Evolutionary conservation across 2,888 invertebrate species (phyloP).

Genomic region (Euspilapteryx auroguttella): DNA sequence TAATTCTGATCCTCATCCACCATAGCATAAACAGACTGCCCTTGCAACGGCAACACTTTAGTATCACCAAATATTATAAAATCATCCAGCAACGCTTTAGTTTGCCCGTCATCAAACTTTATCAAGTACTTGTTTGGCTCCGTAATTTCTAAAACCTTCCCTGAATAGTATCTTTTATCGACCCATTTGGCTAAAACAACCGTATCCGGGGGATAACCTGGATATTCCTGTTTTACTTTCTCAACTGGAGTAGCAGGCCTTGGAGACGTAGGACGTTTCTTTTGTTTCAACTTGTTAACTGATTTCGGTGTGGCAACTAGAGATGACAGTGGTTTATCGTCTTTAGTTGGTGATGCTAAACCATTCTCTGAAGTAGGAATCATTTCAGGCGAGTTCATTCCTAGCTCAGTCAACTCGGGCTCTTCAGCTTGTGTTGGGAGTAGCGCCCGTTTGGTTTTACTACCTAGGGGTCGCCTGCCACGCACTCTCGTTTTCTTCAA

Average conservation of each 20-base stretch:
- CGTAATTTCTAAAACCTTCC: conserved; percentile 57
- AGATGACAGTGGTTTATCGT: conserved; percentile 32
- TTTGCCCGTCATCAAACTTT: conserved; percentile 65
- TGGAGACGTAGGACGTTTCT: conserved; percentile 38
- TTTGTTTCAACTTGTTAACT: conserved; percentile 39
- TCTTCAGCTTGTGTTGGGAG: conserved; percentile 27
- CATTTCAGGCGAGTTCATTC: conserved; percentile 54
- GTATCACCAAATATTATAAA: conserved; percentile 62
- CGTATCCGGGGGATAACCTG: conserved; percentile 38
- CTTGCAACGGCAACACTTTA: conserved; percentile 49
- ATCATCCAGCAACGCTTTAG: conserved; percentile 59
- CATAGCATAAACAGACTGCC: conserved; percentile 57
- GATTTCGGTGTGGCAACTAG: conserved; percentile 44
- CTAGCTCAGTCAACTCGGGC: conserved; percentile 12
- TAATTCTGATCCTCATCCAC: conserved; percentile 56
- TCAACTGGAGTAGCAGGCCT: conserved; percentile 46
- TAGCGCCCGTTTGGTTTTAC: conserved; percentile 43
- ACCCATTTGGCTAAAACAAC: conserved; percentile 69
- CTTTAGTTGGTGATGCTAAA: conserved; percentile 30
- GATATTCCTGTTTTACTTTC: conserved; percentile 35
- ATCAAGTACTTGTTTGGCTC: conserved; percentile 64
- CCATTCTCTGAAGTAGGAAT: conserved; percentile 33
- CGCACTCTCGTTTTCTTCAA: conserved; percentile 45
- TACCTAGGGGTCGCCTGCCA: conserved; percentile 38
- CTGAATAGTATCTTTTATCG: conserved; percentile 69